Percentiles rank a stretch among this genome's conserved stretches.
phyloP scores from a whole-genome alignment of 2,113 vertebrate genomes.

The Mobula hypostoma region DNA sequence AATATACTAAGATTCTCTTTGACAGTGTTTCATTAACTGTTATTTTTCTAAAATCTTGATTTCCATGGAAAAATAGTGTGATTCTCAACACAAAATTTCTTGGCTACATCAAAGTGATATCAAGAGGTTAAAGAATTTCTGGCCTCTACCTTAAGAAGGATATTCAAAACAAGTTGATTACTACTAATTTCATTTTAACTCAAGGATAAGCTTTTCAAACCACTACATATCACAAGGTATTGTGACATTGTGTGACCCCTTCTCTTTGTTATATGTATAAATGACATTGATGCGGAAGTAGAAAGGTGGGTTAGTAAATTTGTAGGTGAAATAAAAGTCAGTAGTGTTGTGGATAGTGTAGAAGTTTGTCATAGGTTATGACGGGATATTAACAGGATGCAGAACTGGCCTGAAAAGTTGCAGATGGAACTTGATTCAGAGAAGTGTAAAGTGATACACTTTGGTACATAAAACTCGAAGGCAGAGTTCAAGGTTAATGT shows the following conservation, averaged over 20 bases:
- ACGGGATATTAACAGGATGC: no score
- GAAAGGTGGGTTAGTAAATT: no score
- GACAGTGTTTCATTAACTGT: background rate
- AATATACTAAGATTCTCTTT: background rate
- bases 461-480: no score
- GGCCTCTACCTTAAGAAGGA: background rate
- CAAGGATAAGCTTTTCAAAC: constrained; percentile 22
- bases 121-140: background rate
- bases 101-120: background rate
- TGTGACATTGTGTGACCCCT: background rate
- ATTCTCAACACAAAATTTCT: background rate
- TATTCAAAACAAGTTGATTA: constrained; percentile 37
- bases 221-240: constrained; percentile 39
- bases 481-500: no score
- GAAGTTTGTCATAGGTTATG: no score
- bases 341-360: no score
- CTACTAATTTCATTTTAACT: constrained; percentile 15
- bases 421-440: no score
- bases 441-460: no score
- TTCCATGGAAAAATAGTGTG: background rate
- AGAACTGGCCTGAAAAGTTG: no score
- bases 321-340: no score
- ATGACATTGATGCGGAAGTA: no score
- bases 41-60: background rate
- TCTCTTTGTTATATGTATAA: no score